These are phyloP conservation scores for Penaeus vannamei DNA, from an alignment of 1,140 invertebrate genomes.

Conservation along the genomic window DNA sequence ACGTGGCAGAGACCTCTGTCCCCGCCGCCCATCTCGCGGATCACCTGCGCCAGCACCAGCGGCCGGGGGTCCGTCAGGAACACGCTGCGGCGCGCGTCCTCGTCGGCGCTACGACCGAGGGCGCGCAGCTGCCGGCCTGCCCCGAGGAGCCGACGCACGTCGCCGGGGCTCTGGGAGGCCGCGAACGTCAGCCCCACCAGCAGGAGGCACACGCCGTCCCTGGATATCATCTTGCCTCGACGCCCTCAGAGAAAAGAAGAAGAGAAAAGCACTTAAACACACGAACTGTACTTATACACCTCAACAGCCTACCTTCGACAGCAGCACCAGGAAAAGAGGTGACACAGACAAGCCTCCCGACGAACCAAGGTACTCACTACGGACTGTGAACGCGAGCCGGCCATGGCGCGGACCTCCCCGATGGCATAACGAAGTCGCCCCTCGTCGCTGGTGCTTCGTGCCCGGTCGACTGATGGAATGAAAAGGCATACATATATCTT, in stretches of 20 bases:
- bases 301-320: no score
- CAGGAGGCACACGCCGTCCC: background rate
- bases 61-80: conserved; percentile 34
- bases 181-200: background rate
- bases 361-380: no score
- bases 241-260: no score
- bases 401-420: no score
- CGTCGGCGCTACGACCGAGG: background rate
- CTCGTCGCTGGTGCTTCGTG: background rate
- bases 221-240: no score
- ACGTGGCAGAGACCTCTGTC: conserved; percentile 48
- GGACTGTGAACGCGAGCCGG: no score
- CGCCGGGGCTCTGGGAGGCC: background rate
- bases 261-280: no score
- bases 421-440: background rate
- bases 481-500: background rate
- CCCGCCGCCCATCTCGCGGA: conserved; percentile 47
- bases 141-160: conserved; percentile 47
- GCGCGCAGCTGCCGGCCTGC: background rate
- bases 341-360: no score
- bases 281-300: no score
- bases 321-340: no score
- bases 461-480: background rate
- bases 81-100: background rate
- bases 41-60: conserved; percentile 45